These are phyloP conservation scores for Neopelma chrysocephalum DNA, from an alignment of 2,797 vertebrate species.

Conservation along the genomic window DNA sequence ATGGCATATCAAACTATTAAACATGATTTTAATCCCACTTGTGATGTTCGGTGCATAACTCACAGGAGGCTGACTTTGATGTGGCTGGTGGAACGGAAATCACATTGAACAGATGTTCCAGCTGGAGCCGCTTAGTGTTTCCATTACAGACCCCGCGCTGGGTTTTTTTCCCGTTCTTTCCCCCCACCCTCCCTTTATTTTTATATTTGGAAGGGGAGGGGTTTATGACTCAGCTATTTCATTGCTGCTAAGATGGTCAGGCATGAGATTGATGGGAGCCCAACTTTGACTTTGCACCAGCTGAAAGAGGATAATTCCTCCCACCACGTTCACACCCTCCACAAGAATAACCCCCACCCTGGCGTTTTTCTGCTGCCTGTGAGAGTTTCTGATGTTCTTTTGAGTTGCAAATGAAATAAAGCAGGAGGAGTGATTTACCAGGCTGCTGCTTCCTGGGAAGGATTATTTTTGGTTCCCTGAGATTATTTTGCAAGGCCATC, in stretches of 20 bases:
- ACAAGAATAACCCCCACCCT: not conserved
- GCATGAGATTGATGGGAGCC: not conserved
- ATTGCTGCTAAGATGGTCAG: not conserved
- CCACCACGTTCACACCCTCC: accelerated
- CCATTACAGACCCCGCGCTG: conserved; percentile 33
- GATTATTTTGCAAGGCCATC: not conserved
- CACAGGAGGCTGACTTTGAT: conserved; percentile 75
- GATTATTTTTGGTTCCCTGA: not conserved
- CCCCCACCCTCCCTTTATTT: accelerated
- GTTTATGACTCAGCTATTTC: conserved; percentile 71
- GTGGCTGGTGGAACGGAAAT: conserved; percentile 73
- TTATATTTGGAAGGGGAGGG: not conserved
- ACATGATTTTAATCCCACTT: conserved; percentile 78
- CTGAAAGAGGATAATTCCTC: not conserved
- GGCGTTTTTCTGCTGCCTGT: not conserved
- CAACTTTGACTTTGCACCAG: not conserved
- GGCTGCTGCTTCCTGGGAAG: not conserved
- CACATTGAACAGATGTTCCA: conserved; percentile 75
- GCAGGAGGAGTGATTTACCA: not conserved
- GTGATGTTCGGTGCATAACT: conserved; percentile 68
- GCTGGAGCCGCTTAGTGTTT: conserved; percentile 67
- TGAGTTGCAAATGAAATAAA: not conserved
- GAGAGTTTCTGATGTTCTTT: not conserved
- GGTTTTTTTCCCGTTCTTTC: not conserved
- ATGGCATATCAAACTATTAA: conserved; percentile 76